Evolutionary conservation across 2,888 invertebrate species (phyloP).

Genomic region (Heliconius erato): DNA sequence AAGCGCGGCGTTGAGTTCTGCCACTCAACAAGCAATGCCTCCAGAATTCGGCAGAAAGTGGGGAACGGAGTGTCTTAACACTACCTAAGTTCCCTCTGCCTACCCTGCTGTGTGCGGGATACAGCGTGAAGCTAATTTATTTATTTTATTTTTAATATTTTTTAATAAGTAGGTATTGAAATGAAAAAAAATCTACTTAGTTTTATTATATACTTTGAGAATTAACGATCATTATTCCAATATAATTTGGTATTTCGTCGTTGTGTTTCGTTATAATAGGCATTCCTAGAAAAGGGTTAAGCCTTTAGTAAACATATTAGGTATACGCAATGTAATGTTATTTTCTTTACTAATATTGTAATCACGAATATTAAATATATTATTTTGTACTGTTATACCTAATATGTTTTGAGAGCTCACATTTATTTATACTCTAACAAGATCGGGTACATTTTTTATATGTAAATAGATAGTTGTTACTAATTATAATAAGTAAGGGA

Average conservation of each 20-base stretch:
- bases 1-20: too few species aligned
- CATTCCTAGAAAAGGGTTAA: slow-evolving; percentile 42
- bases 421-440: background rate
- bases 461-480: background rate
- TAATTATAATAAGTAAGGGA: too few species aligned
- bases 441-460: background rate
- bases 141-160: background rate
- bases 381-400: background rate
- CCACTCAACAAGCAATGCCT: too few species aligned
- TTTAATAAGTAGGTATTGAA: background rate
- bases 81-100: too few species aligned
- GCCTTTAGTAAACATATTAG: slow-evolving; percentile 36
- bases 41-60: too few species aligned
- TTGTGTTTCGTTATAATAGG: slow-evolving; percentile 33
- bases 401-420: background rate
- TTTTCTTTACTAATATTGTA: slow-evolving; percentile 19
- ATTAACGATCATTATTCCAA: slow-evolving; percentile 6
- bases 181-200: background rate
- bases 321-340: slow-evolving; percentile 10
- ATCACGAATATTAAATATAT: slow-evolving; percentile 16
- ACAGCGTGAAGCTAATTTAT: too few species aligned
- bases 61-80: too few species aligned
- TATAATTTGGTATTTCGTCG: slow-evolving; percentile 26
- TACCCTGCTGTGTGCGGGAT: too few species aligned
- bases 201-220: slow-evolving; percentile 2